phyloP scores from a whole-genome alignment of 2,113 vertebrate genomes.

The Scartelaos histophorus region DNA sequence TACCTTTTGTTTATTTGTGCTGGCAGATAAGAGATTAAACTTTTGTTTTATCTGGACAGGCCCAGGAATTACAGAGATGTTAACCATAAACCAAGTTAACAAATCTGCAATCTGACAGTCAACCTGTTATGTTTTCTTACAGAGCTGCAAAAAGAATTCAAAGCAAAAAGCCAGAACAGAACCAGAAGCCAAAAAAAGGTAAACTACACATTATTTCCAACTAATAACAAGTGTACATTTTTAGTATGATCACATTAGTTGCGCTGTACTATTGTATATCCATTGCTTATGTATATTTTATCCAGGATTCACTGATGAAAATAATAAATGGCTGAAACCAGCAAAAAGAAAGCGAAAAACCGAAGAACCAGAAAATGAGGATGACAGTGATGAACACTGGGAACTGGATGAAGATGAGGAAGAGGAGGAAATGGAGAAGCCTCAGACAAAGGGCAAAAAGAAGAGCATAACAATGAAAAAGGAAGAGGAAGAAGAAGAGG shows the following conservation, averaged over 20 bases:
- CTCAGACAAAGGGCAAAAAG: constrained; percentile 31
- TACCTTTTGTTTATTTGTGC: too few relatives aligned
- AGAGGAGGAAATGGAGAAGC: constrained; percentile 45
- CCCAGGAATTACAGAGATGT: too few relatives aligned
- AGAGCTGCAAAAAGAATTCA: constrained; percentile 75
- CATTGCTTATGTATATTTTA: neutral
- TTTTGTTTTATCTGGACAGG: too few relatives aligned
- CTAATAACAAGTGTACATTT: neutral
- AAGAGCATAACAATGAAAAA: constrained; percentile 38
- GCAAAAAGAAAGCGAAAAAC: constrained; percentile 76
- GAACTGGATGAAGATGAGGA: constrained; percentile 73
- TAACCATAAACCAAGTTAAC: too few relatives aligned
- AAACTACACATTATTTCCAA: neutral
- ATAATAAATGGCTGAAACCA: constrained; percentile 80
- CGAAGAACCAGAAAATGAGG: constrained; percentile 63
- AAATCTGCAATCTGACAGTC: too few relatives aligned
- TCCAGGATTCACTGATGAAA: constrained; percentile 80
- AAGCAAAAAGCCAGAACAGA: constrained; percentile 46
- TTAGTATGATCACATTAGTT: too few relatives aligned
- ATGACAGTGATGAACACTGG: constrained; percentile 74
- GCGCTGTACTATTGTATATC: neutral
- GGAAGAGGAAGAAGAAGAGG: neutral
- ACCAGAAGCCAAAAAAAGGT: constrained; percentile 70
- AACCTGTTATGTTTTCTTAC: constrained; percentile 18
- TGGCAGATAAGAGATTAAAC: too few relatives aligned